Evolutionary conservation across 2,113 vertebrate species (phyloP).

Genomic region (Dromaius novaehollandiae): DNA sequence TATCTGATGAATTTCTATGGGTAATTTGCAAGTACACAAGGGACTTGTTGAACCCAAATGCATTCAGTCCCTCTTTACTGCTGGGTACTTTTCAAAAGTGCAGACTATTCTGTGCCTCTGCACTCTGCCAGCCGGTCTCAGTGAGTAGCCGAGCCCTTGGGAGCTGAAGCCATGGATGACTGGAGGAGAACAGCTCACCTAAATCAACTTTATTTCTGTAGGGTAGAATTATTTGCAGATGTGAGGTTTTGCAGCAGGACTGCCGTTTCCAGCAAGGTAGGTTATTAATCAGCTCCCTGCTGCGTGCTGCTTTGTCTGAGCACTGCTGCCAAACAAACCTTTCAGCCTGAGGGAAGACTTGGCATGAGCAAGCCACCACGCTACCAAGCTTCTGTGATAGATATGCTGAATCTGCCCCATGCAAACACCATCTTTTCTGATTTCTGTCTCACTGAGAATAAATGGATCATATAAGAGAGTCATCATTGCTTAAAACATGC

Average conservation of each 20-base stretch:
- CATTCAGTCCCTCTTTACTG: neutral
- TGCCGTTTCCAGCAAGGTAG: conserved; percentile 4
- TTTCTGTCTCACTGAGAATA: conserved; percentile 8
- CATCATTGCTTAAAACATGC: neutral
- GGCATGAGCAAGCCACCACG: neutral
- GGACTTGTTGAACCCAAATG: neutral
- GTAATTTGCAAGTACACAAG: neutral
- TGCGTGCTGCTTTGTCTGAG: neutral
- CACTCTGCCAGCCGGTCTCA: neutral
- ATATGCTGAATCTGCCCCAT: neutral
- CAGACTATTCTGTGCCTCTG: neutral
- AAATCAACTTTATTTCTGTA: conserved; percentile 37
- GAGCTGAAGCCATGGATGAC: neutral
- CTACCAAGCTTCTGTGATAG: conserved; percentile 32
- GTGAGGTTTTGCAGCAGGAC: neutral
- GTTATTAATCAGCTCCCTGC: conserved; percentile 26
- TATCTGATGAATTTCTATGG: neutral
- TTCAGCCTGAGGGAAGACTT: neutral
- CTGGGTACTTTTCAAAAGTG: neutral
- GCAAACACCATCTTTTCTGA: no score
- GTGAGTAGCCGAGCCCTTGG: neutral
- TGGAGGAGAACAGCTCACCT: neutral
- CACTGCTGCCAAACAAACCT: neutral
- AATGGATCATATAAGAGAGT: neutral
- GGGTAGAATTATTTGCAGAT: neutral